Evolutionary conservation across 1,140 invertebrate species (phyloP).

Genomic region (Apis florea): DNA sequence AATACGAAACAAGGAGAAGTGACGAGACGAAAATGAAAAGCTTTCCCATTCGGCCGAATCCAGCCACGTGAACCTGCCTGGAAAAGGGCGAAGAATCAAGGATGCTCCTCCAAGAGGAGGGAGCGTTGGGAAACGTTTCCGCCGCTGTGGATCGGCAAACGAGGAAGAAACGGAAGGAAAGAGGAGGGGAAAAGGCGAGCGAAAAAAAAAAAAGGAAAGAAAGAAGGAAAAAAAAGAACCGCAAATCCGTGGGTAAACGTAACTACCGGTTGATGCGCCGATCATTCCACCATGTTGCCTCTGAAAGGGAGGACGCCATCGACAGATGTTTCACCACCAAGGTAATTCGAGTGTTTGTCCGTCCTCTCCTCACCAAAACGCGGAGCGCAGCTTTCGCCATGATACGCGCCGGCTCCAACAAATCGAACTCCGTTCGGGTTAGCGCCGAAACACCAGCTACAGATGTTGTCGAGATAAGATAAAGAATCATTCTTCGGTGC

Average conservation of each 20-base stretch:
- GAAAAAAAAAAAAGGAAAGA: slow-evolving; percentile 48
- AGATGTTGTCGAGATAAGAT: slow-evolving; percentile 56
- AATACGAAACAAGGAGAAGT: too few species aligned
- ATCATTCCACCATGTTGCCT: slow-evolving; percentile 79
- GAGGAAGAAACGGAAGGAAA: slow-evolving; percentile 21
- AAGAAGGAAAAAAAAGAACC: slow-evolving; percentile 73
- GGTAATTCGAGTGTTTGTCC: slow-evolving; percentile 75
- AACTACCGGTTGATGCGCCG: slow-evolving; percentile 79
- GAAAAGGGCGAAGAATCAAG: slow-evolving; percentile 39
- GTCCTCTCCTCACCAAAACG: slow-evolving; percentile 12
- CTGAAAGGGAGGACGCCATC: slow-evolving; percentile 74
- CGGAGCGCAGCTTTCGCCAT: slow-evolving; percentile 12
- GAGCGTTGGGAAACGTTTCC: slow-evolving; percentile 5
- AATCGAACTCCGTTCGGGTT: too few species aligned
- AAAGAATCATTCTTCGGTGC: slow-evolving; percentile 35
- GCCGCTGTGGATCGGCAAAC: slow-evolving; percentile 13
- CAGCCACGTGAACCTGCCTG: slow-evolving; percentile 24
- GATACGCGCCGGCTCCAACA: slow-evolving; percentile 38
- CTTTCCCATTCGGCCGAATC: neutral
- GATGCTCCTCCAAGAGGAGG: neutral
- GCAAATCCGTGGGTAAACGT: slow-evolving; percentile 77
- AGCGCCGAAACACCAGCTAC: slow-evolving; percentile 35
- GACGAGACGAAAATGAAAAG: neutral
- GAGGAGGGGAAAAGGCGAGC: slow-evolving; percentile 42
- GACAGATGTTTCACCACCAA: slow-evolving; percentile 77